A percentile compares a stretch with the other conserved stretches of the same genome.
Conservation (phyloP, 2,113 vertebrate genomes). For the Ramphastos sulfuratus region DNA sequence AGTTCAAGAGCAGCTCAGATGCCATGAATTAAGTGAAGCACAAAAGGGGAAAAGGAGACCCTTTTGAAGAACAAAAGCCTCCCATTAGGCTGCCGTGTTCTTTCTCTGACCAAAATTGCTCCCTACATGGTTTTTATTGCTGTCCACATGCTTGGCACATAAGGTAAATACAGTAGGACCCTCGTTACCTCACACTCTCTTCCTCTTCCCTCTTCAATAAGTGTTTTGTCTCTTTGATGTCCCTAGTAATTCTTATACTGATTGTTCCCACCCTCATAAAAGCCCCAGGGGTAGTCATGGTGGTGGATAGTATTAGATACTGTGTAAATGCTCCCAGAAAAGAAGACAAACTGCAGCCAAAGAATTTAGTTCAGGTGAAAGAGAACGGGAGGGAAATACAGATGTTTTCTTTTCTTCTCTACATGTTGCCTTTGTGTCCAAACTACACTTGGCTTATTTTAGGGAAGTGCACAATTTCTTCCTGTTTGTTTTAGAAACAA, state of each 20-base stretch:
- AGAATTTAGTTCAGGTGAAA: constrained; percentile 68
- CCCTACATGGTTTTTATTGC: constrained; percentile 78
- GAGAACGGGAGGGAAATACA: constrained; percentile 44
- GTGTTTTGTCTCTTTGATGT: constrained; percentile 74
- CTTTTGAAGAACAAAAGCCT: constrained; percentile 83
- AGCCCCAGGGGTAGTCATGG: constrained; percentile 62
- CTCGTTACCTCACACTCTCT: constrained; percentile 73
- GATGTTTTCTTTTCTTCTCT: constrained; percentile 48
- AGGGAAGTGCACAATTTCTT: constrained; percentile 20
- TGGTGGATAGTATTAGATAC: constrained; percentile 58
- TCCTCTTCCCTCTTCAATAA: constrained; percentile 63
- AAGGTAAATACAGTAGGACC: constrained; percentile 78
- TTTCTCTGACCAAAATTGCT: constrained; percentile 77
- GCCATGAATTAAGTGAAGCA: constrained; percentile 83
- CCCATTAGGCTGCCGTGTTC: constrained; percentile 81
- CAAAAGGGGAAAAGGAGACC: constrained; percentile 82
- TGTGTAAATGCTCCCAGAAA: constrained; percentile 67
- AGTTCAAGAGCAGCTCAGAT: constrained; percentile 85
- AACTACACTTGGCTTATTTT: not conserved
- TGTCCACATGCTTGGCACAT: constrained; percentile 75
- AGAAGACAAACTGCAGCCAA: constrained; percentile 59
- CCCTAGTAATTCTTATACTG: constrained; percentile 72
- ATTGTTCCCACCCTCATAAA: constrained; percentile 70
- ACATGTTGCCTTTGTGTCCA: not conserved
- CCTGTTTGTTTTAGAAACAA: constrained; percentile 16